Base-by-base conservation (phyloP, 2,888 invertebrate genomes). In the Callosobruchus maculatus region DNA sequence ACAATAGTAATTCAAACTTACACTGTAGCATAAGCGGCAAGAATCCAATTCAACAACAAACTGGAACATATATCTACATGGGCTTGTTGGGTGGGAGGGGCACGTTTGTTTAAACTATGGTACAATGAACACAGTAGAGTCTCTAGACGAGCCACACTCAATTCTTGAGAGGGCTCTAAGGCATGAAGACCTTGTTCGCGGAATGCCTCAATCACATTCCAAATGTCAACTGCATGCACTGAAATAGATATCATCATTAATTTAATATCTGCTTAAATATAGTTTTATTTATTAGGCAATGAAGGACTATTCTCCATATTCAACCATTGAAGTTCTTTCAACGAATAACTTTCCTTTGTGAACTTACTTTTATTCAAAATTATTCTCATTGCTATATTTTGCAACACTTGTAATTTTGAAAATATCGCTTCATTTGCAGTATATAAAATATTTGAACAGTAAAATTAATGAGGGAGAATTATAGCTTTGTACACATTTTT, bases 141-240 rank as follows among this genome's bases (percentile, higher is more conserved):
- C 88, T 98, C 98, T 80, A 99, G 89, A 76, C 97, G 91, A 0
- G 97, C 95, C 70, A 96, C 95, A 84, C 95, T 95, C 74, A 96
- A 92, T 86, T 95, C 95, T 72, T 94, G 94, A 71, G 94, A 93
- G 0, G 96, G 95, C 84, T 98, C 97, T 79, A 98, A 86, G 0
- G 97, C 96, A 87, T 98, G 98, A 69, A 99, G 90, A 68, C 98
- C 97, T 87, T 98, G 98, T 88, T 99, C 99, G 71, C 99, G 92
- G 87, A 99, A 98, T 68, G 98, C 97, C 88, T 99, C 99, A 82
- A 99, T 99, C 73, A 99, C 97, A 87, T 99, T 99, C 98, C 98
- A 99, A 83, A 99, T 98, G 89, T 99, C 99, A 80, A 99, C 96
- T 80, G 97, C 92, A 87, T 98, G 96, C 86, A 97, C 97, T 97